Conservation (phyloP, 2,113 vertebrate species). For the Trichomycterus rosablanca region DNA sequence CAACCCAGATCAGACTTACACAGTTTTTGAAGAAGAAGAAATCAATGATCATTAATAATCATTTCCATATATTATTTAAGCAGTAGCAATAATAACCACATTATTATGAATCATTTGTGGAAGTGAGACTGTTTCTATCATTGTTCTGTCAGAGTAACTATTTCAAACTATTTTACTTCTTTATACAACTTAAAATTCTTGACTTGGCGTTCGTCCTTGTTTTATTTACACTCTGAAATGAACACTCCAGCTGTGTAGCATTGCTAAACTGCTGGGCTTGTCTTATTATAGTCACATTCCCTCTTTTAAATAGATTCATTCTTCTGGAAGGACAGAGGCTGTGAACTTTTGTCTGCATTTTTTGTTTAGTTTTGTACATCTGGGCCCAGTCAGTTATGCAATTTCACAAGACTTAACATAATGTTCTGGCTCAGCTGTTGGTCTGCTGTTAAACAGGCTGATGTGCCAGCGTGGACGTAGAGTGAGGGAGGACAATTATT, state of each 20-base stretch:
- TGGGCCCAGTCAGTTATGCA: conserved; percentile 29
- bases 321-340: conserved; percentile 1
- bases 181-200: no score
- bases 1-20: no score
- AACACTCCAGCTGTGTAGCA: conserved; percentile 1
- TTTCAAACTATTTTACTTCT: no score
- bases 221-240: neutral
- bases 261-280: neutral
- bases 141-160: no score
- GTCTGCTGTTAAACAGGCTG: conserved; percentile 9
- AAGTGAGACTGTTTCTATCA: no score
- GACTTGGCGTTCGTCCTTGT: conserved; percentile 1
- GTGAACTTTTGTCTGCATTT: conserved; percentile 27
- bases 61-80: no score
- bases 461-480: conserved; percentile 8
- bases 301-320: conserved; percentile 25
- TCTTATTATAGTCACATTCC: conserved; percentile 6
- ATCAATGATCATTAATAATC: no score
- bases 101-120: no score
- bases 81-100: no score
- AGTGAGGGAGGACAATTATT: no score
- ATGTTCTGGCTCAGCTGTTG: conserved; percentile 11
- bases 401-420: conserved; percentile 20
- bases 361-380: conserved; percentile 22
- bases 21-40: no score